These are phyloP conservation scores for Coelinius sp. DNA, from an alignment of 2,888 invertebrate genomes.

Conservation along the genomic window DNA sequence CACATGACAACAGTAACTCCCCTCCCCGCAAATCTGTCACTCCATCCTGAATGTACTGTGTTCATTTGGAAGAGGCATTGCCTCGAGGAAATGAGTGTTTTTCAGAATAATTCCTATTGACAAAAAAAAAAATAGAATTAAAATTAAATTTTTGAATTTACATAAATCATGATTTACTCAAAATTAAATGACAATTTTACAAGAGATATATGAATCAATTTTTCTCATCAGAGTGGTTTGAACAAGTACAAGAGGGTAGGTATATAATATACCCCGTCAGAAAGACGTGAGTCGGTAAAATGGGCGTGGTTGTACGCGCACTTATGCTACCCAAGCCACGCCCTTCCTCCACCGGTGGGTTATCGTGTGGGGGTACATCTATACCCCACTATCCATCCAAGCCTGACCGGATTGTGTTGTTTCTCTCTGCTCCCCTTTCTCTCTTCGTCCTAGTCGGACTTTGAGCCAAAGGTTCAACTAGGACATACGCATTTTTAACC, in stretches of 20 bases:
- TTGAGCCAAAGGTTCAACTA: constrained; percentile 17
- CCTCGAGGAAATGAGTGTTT: neutral
- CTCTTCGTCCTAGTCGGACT: constrained; percentile 27
- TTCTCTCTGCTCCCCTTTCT: constrained; percentile 36
- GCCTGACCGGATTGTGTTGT: constrained; percentile 34
- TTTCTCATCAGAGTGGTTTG: neutral
- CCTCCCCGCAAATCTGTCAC: neutral
- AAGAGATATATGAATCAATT: neutral
- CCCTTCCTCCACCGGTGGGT: constrained; percentile 18
- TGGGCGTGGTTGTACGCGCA: constrained; percentile 23
- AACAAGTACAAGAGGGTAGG: neutral
- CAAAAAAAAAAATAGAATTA: too few relatives aligned
- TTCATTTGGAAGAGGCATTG: neutral
- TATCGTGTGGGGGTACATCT: constrained; percentile 30
- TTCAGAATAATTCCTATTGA: too few relatives aligned
- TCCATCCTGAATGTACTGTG: neutral
- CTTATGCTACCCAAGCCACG: constrained; percentile 19
- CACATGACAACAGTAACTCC: constrained; percentile 7
- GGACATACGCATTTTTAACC: constrained; percentile 38
- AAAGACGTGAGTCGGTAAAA: neutral
- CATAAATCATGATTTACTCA: too few relatives aligned
- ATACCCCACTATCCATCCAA: constrained; percentile 16
- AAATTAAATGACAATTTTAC: too few relatives aligned
- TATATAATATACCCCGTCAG: neutral
- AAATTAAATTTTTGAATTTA: too few relatives aligned